Evolutionary conservation across 2,113 vertebrate genomes (phyloP).

Genomic region (Ahaetulla prasina): DNA sequence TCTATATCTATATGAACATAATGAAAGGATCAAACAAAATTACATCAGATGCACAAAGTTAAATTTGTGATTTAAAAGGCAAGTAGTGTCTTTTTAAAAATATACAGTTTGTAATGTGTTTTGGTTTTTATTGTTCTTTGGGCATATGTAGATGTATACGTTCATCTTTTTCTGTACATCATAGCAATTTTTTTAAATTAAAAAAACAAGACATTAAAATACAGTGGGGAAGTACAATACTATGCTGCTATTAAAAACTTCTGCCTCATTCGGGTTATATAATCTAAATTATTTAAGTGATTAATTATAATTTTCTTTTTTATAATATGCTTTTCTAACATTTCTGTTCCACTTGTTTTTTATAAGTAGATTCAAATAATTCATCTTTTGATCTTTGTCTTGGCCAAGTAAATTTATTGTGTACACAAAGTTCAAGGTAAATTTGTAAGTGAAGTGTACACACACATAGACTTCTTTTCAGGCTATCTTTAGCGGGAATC

Average conservation of each 20-base stretch:
- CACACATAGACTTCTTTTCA: not conserved
- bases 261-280: not conserved
- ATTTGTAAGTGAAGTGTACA: not conserved
- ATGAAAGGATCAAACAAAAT: not conserved
- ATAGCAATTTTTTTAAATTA: not conserved
- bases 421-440: not conserved
- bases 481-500: constrained; percentile 49
- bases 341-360: not conserved
- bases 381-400: not conserved
- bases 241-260: too few species aligned
- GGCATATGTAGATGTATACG: not conserved
- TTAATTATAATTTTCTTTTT: not conserved
- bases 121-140: not conserved
- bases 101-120: not conserved
- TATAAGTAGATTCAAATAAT: not conserved
- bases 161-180: not conserved
- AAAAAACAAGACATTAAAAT: not conserved
- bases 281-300: not conserved
- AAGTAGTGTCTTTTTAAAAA: not conserved
- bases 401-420: not conserved
- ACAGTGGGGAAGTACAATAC: not conserved
- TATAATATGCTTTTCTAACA: not conserved
- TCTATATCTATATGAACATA: not conserved
- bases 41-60: not conserved
- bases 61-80: not conserved